Base-by-base conservation (phyloP, 1,140 invertebrate genomes). In the Cydia amplana region DNA sequence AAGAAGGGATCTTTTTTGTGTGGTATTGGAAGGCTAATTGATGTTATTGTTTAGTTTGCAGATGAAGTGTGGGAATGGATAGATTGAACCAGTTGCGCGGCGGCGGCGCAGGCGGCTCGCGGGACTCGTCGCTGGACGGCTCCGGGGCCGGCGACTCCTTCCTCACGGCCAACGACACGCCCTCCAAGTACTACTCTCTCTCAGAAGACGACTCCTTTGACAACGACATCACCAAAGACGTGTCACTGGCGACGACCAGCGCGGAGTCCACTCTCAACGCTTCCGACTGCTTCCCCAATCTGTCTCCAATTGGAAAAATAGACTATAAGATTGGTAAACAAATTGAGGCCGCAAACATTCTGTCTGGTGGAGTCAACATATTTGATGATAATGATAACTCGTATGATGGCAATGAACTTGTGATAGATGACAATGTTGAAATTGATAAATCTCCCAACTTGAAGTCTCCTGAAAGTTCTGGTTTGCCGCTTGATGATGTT, bases 381-480 rank as follows among this genome's bases (percentile, higher is more conserved):
- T 93, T 93, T 82, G 93, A 93, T 76, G 93, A 93, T 65, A 93
- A 92, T 84, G 91, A 93, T 32, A 93, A 93, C 75, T 93, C 93
- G 0, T 91, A 92, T 78, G 93, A 93, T 82, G 93, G 88, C 20
- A 85, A 92, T 82, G 93, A 93, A 60, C 83, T 93, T 14, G 90
- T 93, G 10, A 93, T 93, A 40, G 93, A 93, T 80, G 93, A 93
- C 64, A 91, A 89, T 80, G 85, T 82, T 6, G 80, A 83, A 7
- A 77, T 84, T 51, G 85, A 86, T 1, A 88, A 91, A 73, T 73
- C 82, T 51, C 32, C 65, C 16, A 70, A 36, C 65, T 40, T 70
- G 23, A 28, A 70, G 40, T 63, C 63, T 32, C 60, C 40, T 43
- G 72, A 18, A 46, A 73, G n/a, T 43, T 49, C 73, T 40, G 55